A percentile compares a stretch with the other conserved stretches of the same genome.
Conservation (phyloP, 2,113 vertebrate genomes). For the Gadus chalcogrammus region DNA sequence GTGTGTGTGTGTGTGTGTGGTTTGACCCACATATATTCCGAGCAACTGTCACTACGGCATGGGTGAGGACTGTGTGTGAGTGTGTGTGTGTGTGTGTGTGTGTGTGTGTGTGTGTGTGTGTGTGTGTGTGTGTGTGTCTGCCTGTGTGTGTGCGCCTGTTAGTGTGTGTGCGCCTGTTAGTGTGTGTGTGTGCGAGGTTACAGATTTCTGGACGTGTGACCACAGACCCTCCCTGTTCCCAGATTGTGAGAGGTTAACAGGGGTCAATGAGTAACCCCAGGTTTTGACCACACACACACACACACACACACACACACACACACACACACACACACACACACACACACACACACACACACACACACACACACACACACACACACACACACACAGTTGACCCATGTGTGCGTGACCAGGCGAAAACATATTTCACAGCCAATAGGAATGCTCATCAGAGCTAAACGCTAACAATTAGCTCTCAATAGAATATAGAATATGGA, state of each 20-base stretch:
- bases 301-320: background rate
- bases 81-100: conserved; percentile 1
- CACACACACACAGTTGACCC: background rate
- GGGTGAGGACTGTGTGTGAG: background rate
- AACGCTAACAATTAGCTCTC: background rate
- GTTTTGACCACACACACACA: background rate
- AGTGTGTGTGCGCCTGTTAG: conserved; percentile 2
- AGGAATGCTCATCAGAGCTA: too few species aligned
- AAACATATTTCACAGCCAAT: too few species aligned
- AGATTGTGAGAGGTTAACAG: too few species aligned
- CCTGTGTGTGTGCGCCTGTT: background rate
- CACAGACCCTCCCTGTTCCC: too few species aligned
- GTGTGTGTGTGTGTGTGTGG: background rate
- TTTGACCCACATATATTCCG: too few species aligned
- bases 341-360: too few species aligned
- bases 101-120: background rate
- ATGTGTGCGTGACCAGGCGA: too few species aligned
- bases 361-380: conserved; percentile 4
- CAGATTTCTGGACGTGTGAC: too few species aligned
- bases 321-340: too few species aligned
- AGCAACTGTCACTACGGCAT: too few species aligned
- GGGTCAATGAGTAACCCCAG: background rate
- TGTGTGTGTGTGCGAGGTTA: background rate
- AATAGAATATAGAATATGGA: too few species aligned
- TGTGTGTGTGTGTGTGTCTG: background rate